Base-by-base conservation (phyloP, 2,888 invertebrate species). In the Catotricha subobsoleta region DNA sequence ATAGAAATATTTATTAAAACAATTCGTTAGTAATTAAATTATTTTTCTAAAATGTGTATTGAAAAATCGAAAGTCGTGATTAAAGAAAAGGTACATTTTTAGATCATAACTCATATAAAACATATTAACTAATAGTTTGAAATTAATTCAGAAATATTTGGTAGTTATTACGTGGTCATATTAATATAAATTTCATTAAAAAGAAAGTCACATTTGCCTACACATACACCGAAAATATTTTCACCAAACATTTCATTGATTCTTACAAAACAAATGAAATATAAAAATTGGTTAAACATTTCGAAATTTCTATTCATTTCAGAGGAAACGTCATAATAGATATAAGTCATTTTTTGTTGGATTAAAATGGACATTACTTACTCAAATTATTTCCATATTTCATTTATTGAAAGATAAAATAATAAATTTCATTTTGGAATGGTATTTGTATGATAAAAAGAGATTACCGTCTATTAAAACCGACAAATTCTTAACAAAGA, bases 401-500 rank as follows among this genome's bases (percentile, higher is more conserved):
- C 10, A 23, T 4, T 23, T 36, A n/a, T 2, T 36, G 2, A 36
- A 36, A 36, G 36, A 36, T 25, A 36, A 25, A 25, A 2, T 36
- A 7, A 5, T 18, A 4, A 13, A 33, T 15, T 12, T 54, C 10
- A 35, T 44, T 0, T 45, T 63, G 9, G 56, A 55, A n/a, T 56
- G 53, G 51, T 57, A 55, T 51, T 49, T 51, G 44, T 59, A 60
- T 0, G 49, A 52, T 1, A 54, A 48, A 8, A 52, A 49, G 20
- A 44, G 48, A 42, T 59, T 59, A 41, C 50, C 56, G 30, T 42
- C 52, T 3, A 49, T 56, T 1, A 40, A 47, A 1, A 49, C 45
- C 19, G 52, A 57, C 40, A 47, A 45, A 20, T 45, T 59, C 30
- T 48, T 76, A 20, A 51, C 67, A 6, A 70, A 76, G 51, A 82